phyloP scores from a whole-genome alignment of 2,797 vertebrate genomes.

The Lutjanus campechanus region DNA sequence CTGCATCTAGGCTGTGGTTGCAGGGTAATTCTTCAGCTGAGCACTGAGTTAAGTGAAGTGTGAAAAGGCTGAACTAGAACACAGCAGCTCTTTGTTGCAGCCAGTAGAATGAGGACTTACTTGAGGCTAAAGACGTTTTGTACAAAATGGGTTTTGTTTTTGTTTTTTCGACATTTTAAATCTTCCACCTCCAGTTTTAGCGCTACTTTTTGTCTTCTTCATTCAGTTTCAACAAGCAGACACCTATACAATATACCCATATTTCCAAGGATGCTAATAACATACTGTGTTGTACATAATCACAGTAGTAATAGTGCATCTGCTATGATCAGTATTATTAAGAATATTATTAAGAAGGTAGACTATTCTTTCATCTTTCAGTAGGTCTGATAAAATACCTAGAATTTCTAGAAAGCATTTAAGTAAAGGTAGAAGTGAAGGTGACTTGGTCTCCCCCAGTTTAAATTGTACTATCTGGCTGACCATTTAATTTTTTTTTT shows the following conservation, averaged over 20 bases:
- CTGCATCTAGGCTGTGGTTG: background rate
- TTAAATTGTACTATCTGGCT: too few species aligned
- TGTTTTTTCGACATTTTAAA: too few species aligned
- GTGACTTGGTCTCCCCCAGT: too few species aligned
- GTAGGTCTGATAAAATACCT: too few species aligned
- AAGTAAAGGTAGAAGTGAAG: too few species aligned
- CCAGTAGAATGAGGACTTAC: background rate
- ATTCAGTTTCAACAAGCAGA: background rate
- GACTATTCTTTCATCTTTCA: too few species aligned
- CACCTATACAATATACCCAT: background rate
- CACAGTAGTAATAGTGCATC: background rate
- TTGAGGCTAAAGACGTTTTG: constrained; percentile 3
- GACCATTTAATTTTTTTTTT: too few species aligned
- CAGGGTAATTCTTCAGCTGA: constrained; percentile 26
- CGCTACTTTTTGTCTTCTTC: background rate
- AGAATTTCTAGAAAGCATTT: too few species aligned
- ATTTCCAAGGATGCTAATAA: background rate
- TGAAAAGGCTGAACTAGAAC: constrained; percentile 27
- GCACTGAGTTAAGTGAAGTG: constrained; percentile 31
- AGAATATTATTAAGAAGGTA: too few species aligned
- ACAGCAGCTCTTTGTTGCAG: constrained; percentile 40
- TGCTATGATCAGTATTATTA: background rate
- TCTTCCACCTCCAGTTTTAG: background rate
- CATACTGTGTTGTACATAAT: background rate
- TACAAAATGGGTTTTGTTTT: background rate